These are phyloP conservation scores for Bergia puertoricense DNA, from an alignment of 92 coral and sea anemone species.

Conservation along the genomic window DNA sequence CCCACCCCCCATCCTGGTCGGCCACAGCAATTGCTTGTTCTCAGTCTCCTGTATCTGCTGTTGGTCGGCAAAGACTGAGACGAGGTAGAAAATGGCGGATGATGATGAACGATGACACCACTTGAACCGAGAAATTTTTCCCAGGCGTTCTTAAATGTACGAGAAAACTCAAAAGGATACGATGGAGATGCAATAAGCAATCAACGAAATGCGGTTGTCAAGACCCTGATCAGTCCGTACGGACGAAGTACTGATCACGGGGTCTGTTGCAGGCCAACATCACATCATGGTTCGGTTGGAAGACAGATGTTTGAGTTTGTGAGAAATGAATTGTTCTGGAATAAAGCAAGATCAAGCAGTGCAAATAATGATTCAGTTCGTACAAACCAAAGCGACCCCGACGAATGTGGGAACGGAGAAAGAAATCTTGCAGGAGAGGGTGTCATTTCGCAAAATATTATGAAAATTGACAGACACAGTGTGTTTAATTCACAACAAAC, in stretches of 20 bases:
- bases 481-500: not conserved
- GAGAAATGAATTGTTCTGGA: not conserved
- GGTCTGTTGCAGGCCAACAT: not conserved
- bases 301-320: constrained; percentile 4
- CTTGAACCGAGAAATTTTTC: constrained; percentile 2
- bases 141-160: constrained; percentile 7
- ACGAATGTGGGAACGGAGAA: not conserved
- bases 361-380: not conserved
- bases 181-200: constrained; percentile 15
- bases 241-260: not conserved
- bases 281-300: not conserved
- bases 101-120: not conserved
- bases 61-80: not conserved
- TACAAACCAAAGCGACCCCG: not conserved
- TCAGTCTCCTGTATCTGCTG: too few relatives aligned
- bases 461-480: not conserved
- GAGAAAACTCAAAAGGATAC: constrained; percentile 26
- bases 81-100: constrained; percentile 10
- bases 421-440: not conserved
- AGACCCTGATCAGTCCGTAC: constrained; percentile 16
- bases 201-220: not conserved
- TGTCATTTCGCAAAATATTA: not conserved
- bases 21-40: too few relatives aligned
- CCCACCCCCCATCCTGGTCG: too few relatives aligned
- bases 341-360: not conserved